Conservation (phyloP, 2,888 invertebrate species). For the Coleophora flavipennella region DNA sequence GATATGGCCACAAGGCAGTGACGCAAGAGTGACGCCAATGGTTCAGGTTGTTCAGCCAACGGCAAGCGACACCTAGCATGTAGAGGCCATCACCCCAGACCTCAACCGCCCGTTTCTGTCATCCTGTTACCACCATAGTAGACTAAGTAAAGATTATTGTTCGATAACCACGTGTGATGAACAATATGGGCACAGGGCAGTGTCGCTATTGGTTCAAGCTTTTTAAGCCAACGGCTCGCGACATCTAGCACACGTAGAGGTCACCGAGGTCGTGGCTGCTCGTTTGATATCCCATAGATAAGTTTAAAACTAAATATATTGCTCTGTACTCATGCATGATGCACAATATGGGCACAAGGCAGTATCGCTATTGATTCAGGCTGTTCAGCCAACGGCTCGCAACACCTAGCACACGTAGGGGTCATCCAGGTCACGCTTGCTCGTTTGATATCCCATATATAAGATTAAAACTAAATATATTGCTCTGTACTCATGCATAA, state of each 20-base stretch:
- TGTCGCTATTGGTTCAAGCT: too few species aligned
- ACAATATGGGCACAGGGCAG: conserved; percentile 91
- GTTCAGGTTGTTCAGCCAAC: conserved; percentile 65
- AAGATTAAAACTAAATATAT: too few species aligned
- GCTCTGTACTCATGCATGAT: conserved; percentile 75
- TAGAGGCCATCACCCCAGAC: conserved; percentile 75
- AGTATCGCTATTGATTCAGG: conserved; percentile 79
- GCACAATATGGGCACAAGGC: conserved; percentile 90
- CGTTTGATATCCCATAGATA: too few species aligned
- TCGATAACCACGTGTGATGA: conserved; percentile 78
- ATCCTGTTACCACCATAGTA: too few species aligned
- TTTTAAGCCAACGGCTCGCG: conserved; percentile 79
- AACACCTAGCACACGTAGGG: conserved; percentile 86
- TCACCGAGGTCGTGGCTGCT: conserved; percentile 74
- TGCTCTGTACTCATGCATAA: conserved; percentile 75
- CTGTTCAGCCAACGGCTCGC: conserved; percentile 77
- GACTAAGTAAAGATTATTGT: too few species aligned
- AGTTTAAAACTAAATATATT: too few species aligned
- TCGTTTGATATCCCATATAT: conserved; percentile 54
- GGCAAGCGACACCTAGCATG: conserved; percentile 88
- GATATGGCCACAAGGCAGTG: conserved; percentile 87
- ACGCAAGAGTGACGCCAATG: conserved; percentile 28
- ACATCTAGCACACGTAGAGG: conserved; percentile 87
- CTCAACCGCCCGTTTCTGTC: conserved; percentile 63
- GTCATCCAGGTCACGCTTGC: conserved; percentile 79